Conservation (phyloP, 2,113 vertebrate species). For the Gambusia holbrooki region DNA sequence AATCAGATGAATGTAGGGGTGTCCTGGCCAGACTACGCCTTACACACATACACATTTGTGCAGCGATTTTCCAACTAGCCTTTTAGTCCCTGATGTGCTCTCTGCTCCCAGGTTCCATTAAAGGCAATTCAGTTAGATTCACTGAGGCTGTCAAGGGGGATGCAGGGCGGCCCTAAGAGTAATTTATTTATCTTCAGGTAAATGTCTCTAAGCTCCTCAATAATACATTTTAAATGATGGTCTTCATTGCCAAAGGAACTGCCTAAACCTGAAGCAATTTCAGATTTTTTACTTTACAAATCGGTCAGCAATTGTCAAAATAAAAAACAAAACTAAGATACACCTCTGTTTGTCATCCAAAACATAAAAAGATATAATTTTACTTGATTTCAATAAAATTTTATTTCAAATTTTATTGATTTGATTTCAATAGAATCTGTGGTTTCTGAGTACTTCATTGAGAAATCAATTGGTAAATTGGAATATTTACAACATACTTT, state of each 20-base stretch:
- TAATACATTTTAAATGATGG: constrained; percentile 33
- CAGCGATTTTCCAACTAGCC: constrained; percentile 39
- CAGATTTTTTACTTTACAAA: not conserved
- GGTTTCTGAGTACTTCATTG: too few species aligned
- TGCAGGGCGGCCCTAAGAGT: constrained; percentile 16
- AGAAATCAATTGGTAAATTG: too few species aligned
- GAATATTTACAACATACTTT: too few species aligned
- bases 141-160: constrained; percentile 34
- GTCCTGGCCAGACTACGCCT: not conserved
- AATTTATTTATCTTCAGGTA: constrained; percentile 34
- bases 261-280: not conserved
- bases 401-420: too few species aligned
- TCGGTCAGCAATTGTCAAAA: not conserved
- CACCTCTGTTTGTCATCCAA: not conserved
- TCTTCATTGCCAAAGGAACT: constrained; percentile 13
- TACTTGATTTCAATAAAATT: too few species aligned
- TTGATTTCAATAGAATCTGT: too few species aligned
- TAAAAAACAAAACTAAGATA: not conserved
- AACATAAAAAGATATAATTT: not conserved
- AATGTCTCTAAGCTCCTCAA: constrained; percentile 18
- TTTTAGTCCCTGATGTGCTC: constrained; percentile 49
- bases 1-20: constrained; percentile 25
- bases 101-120: constrained; percentile 52
- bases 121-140: constrained; percentile 55
- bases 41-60: constrained; percentile 4